phyloP scores from a whole-genome alignment of 2,888 invertebrate genomes.

The Mesorhabditis spiculigera region DNA sequence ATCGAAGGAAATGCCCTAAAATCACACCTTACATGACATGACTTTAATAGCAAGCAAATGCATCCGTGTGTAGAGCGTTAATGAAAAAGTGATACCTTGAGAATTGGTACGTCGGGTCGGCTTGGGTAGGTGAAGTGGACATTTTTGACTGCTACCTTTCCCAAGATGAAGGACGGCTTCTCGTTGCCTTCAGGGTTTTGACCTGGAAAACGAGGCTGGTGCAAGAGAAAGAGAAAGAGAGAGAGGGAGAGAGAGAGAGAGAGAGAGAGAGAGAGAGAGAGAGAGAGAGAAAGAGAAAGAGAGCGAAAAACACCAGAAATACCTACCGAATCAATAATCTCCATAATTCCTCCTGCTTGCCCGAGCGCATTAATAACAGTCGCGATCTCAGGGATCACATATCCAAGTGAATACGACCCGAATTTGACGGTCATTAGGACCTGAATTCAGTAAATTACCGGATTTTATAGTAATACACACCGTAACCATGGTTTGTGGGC shows the following conservation, averaged over 20 bases:
- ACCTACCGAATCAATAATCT: not conserved
- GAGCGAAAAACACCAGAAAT: not conserved
- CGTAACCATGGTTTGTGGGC: conserved; percentile 31
- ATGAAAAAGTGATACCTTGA: not conserved
- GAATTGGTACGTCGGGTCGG: conserved; percentile 72
- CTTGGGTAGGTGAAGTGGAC: conserved; percentile 76
- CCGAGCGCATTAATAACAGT: not conserved
- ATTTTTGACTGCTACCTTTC: conserved; percentile 70
- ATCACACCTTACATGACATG: not conserved
- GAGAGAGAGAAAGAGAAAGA: no score
- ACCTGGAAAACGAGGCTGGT: no score
- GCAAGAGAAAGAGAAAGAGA: no score
- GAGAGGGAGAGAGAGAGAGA: no score
- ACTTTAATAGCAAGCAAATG: no score
- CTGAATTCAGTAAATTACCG: not conserved
- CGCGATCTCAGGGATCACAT: not conserved
- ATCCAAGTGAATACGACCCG: not conserved
- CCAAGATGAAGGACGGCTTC: conserved; percentile 59
- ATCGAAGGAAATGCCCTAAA: not conserved
- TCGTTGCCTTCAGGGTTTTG: conserved; percentile 64
- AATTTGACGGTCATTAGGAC: not conserved
- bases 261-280: no score
- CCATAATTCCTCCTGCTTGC: not conserved
- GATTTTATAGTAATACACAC: conserved; percentile 10
- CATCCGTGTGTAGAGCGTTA: no score